Conservation (phyloP, 2,888 invertebrate genomes). For the Agonum fuliginosum region DNA sequence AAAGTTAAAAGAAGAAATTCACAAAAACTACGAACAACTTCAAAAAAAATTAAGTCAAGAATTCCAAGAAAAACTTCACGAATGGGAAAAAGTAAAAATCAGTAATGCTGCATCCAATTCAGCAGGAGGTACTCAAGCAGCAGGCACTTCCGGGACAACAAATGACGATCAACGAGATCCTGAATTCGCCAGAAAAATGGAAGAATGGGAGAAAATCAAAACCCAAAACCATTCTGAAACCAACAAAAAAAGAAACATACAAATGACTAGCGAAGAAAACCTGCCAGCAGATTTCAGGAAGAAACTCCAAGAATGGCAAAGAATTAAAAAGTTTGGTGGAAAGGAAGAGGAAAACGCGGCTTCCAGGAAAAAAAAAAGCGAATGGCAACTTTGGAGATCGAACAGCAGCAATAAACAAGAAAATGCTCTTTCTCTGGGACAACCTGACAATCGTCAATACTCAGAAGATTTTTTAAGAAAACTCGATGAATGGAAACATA, state of each 20-base stretch:
- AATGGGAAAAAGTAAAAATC: conserved; percentile 72
- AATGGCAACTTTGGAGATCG: conserved; percentile 79
- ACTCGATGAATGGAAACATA: conserved; percentile 90
- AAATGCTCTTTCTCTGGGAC: conserved; percentile 61
- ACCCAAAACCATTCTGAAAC: conserved; percentile 58
- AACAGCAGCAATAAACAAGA: conserved; percentile 67
- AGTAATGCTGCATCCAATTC: conserved; percentile 64
- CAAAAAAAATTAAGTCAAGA: conserved; percentile 84
- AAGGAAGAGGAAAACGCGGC: conserved; percentile 63
- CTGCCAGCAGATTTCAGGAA: conserved; percentile 87
- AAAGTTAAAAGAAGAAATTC: conserved; percentile 79
- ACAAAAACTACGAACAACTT: conserved; percentile 82
- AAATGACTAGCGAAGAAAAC: conserved; percentile 78
- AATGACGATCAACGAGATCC: conserved; percentile 69
- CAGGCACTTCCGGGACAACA: conserved; percentile 57
- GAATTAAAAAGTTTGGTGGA: conserved; percentile 75
- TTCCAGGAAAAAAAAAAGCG: conserved; percentile 73
- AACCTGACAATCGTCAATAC: conserved; percentile 80
- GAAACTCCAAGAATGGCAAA: conserved; percentile 91
- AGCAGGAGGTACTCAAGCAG: conserved; percentile 33
- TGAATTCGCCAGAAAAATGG: conserved; percentile 72
- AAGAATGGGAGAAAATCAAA: conserved; percentile 75
- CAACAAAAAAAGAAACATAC: conserved; percentile 66
- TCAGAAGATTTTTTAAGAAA: conserved; percentile 89
- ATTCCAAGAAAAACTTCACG: conserved; percentile 82